Base-by-base conservation (phyloP, 2,888 invertebrate genomes). In the Stenolophus ochropezus region DNA sequence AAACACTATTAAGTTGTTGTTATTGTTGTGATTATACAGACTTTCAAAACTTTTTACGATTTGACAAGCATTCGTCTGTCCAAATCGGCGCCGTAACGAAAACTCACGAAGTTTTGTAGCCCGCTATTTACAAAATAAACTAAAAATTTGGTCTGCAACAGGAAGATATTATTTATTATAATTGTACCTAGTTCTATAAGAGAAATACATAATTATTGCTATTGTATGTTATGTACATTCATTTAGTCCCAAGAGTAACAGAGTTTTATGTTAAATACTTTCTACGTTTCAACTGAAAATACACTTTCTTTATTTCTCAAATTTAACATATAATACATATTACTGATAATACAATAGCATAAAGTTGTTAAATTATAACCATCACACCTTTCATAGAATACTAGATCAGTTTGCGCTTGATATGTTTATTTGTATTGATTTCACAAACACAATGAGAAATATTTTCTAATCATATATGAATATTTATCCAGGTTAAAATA, bases 281-380 rank as follows among this genome's bases (percentile, higher is more conserved):
- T 61, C 47, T 77, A 77, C 61, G 25, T 21, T 77, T 77, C 77
- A 61, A 65, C 77, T 77, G 53, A 77, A 77, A 58, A 77, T 77
- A 77, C 61, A 77, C 23, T 61, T 77, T 77, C 77, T 77, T 77
- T 77, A 77, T 77, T 77, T 77, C 20, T 65, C 77, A 77, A 23
- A 58, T 61, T 77, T 23, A 77, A 77, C 77, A 61, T 61, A 47
- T 77, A 61, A 47, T 77, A 77, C 77, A 77, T 53, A 53, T 53
- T 65, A 76, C 42, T 47, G 77, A 61, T 47, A 61, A 61, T 77
- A 77, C 65, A 77, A 65, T 61, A 77, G 75, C 77, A 47, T 65
- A 33, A 65, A 65, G 16, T 51, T 56, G 42, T 53, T 21, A 77
- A 77, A 77, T 77, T 47, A 77, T 77, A 77, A 77, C 27, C 53